Percentiles rank a stretch among this genome's conserved stretches.
Evolutionary conservation across 2,888 invertebrate species (phyloP).

Genomic region (Polymixis lichenea): DNA sequence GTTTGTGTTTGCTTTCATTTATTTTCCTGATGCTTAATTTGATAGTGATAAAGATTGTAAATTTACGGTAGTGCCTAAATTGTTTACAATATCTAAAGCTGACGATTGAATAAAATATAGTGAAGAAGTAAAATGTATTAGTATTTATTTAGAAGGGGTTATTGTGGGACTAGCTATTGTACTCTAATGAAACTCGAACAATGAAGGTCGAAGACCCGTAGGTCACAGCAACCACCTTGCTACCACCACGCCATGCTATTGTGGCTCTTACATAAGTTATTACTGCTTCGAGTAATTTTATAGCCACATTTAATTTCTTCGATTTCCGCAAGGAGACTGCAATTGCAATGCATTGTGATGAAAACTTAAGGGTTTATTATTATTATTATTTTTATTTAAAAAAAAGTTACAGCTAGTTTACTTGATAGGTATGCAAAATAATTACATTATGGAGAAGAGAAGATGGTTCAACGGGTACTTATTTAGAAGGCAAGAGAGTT

Average conservation of each 20-base stretch:
- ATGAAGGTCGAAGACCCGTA: slow-evolving; percentile 87
- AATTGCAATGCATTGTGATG: slow-evolving; percentile 17
- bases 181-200: slow-evolving; percentile 86
- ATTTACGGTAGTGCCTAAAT: not conserved
- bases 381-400: too few relatives aligned
- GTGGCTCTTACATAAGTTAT: slow-evolving; percentile 67
- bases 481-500: not conserved
- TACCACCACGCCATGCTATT: slow-evolving; percentile 68
- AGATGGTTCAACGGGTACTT: not conserved
- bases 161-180: slow-evolving; percentile 79
- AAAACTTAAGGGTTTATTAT: not conserved
- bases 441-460: not conserved
- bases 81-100: not conserved
- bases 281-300: slow-evolving; percentile 54
- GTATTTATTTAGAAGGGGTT: slow-evolving; percentile 65
- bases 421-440: not conserved
- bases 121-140: slow-evolving; percentile 27
- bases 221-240: slow-evolving; percentile 82
- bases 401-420: not conserved
- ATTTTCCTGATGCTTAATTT: slow-evolving; percentile 1
- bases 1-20: slow-evolving; percentile 1
- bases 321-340: slow-evolving; percentile 34
- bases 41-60: not conserved
- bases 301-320: slow-evolving; percentile 30
- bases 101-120: not conserved